Percentiles rank a stretch among this genome's conserved stretches.
phyloP scores from a whole-genome alignment of 1,140 invertebrate genomes.

The Hydropsyche tenuis region DNA sequence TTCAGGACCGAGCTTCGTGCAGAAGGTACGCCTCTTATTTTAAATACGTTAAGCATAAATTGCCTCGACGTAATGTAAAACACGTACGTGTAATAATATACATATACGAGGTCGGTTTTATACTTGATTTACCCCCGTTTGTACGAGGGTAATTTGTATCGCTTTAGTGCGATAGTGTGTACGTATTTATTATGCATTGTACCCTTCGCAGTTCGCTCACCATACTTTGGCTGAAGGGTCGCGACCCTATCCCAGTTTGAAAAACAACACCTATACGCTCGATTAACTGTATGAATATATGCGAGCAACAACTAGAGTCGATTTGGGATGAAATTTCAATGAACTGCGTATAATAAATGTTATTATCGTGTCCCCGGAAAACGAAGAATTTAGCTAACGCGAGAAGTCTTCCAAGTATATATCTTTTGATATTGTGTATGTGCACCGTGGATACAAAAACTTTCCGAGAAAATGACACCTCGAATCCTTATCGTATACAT shows the following conservation, averaged over 20 bases:
- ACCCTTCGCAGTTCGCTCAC: constrained; percentile 42
- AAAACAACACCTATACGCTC: constrained; percentile 48
- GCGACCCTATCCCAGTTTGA: constrained; percentile 32
- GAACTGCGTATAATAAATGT: background rate
- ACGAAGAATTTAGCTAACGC: too few relatives aligned
- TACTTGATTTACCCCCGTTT: constrained; percentile 13
- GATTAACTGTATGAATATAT: constrained; percentile 44
- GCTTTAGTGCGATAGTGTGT: constrained; percentile 47
- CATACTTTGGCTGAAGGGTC: constrained; percentile 36
- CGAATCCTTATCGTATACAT: constrained; percentile 5
- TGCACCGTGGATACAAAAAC: background rate
- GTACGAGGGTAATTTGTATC: constrained; percentile 48
- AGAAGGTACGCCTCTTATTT: background rate
- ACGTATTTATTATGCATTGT: constrained; percentile 50
- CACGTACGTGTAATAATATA: background rate
- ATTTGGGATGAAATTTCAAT: constrained; percentile 32
- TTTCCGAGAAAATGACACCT: constrained; percentile 13
- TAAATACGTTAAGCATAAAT: constrained; percentile 17
- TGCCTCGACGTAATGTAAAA: background rate
- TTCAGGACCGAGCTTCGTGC: background rate
- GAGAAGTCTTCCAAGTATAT: too few relatives aligned
- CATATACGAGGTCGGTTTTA: background rate
- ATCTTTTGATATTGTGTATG: background rate
- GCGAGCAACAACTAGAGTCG: background rate
- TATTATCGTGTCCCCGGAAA: too few relatives aligned